These are phyloP conservation scores for Mimachlamys varia DNA, from an alignment of 2,888 invertebrate genomes.

Conservation along the genomic window DNA sequence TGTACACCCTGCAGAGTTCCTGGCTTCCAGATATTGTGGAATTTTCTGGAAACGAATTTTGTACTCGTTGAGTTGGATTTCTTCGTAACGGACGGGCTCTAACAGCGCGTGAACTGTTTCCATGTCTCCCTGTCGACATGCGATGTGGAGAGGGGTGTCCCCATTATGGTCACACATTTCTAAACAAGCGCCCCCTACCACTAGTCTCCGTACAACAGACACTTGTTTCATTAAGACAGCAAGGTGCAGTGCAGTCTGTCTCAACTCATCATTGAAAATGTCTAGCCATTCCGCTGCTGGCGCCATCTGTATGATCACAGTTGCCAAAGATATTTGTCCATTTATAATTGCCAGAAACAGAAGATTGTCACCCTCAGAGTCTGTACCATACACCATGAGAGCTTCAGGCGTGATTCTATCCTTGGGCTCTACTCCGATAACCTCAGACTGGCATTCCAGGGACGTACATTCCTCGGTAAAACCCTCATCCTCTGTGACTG, in stretches of 20 bases:
- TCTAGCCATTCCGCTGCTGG: conserved; percentile 50
- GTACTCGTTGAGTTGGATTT: conserved; percentile 43
- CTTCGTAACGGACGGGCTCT: conserved; percentile 38
- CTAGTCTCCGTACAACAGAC: conserved; percentile 40
- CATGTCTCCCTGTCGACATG: conserved; percentile 45
- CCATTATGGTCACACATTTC: conserved; percentile 52
- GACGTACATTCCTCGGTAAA: not conserved
- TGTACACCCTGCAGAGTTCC: conserved; percentile 59
- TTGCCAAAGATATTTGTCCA: conserved; percentile 40
- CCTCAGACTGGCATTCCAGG: not conserved
- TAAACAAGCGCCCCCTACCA: conserved; percentile 50
- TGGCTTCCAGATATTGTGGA: conserved; percentile 54
- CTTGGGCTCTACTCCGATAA: not conserved
- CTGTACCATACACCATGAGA: conserved; percentile 50
- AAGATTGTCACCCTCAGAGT: conserved; percentile 61
- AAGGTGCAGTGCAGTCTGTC: conserved; percentile 52
- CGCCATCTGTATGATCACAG: conserved; percentile 53
- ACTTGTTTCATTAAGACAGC: conserved; percentile 44
- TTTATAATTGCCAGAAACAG: conserved; percentile 60
- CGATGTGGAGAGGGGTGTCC: conserved; percentile 51
- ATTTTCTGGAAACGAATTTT: conserved; percentile 6
- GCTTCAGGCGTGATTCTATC: conserved; percentile 48
- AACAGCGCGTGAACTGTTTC: conserved; percentile 45
- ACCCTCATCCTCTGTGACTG: not conserved
- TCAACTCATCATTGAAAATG: conserved; percentile 51